Evolutionary conservation across 1,140 invertebrate genomes (phyloP).

Genomic region (Aphelenchoides avenae): DNA sequence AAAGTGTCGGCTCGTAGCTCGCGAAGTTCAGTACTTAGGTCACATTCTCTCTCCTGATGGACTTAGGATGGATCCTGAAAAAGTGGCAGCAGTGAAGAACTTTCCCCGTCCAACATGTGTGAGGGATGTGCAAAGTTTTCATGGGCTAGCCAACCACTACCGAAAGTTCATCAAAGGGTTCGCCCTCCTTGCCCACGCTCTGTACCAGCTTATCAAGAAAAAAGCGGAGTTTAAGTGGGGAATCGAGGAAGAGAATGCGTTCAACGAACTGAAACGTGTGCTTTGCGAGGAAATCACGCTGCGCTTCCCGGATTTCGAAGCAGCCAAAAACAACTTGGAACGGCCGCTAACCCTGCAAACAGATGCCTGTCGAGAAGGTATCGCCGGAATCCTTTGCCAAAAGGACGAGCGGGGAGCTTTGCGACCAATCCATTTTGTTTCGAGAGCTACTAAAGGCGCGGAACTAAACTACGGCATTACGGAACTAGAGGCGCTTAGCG

Average conservation of each 20-base stretch:
- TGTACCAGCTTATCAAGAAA: conserved; percentile 19
- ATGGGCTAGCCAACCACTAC: conserved; percentile 20
- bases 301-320: conserved; percentile 24
- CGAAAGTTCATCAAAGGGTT: conserved; percentile 23
- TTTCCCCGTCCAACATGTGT: neutral
- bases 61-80: conserved; percentile 23
- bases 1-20: conserved; percentile 47
- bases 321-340: conserved; percentile 5
- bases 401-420: conserved; percentile 24
- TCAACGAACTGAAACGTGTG: conserved; percentile 27
- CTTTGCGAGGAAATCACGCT: conserved; percentile 23
- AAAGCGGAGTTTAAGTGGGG: conserved; percentile 10
- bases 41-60: conserved; percentile 15
- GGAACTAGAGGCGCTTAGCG: conserved; percentile 25
- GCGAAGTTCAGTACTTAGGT: conserved; percentile 41
- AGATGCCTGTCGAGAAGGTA: conserved; percentile 26
- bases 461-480: conserved; percentile 15
- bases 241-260: conserved; percentile 19
- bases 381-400: conserved; percentile 39
- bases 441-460: neutral
- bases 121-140: conserved; percentile 20
- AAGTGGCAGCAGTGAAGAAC: conserved; percentile 8
- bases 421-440: conserved; percentile 5
- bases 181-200: conserved; percentile 12
- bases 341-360: conserved; percentile 31